Percentiles rank a stretch among this genome's conserved stretches.
Conservation (phyloP, 2,113 vertebrate genomes). For the Siniperca knerii region DNA sequence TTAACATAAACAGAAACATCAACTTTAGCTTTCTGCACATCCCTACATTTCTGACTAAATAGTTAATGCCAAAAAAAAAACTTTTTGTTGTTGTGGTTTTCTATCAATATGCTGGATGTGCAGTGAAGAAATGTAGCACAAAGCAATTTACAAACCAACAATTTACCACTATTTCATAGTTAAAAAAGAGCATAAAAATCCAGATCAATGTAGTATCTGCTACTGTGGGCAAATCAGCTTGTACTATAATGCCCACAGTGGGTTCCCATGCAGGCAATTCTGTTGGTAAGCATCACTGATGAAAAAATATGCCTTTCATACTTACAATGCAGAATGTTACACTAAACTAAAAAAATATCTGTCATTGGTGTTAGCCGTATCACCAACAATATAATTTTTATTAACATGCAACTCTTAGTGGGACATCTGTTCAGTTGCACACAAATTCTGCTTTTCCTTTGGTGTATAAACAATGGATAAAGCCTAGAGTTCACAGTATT, state of each 20-base stretch:
- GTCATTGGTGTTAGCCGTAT: not conserved
- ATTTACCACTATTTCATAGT: not conserved
- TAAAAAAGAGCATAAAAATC: not conserved
- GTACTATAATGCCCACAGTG: not conserved
- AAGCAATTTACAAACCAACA: not conserved
- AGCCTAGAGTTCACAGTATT: not conserved
- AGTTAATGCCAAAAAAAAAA: not conserved
- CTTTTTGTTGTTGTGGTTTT: not conserved
- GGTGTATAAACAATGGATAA: conserved; percentile 3
- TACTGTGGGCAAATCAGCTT: not conserved
- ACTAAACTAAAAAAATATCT: not conserved
- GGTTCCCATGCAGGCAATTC: not conserved
- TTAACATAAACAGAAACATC: conserved; percentile 26
- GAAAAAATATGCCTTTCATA: not conserved
- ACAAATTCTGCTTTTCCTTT: conserved; percentile 8
- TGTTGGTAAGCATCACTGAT: not conserved
- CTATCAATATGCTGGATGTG: not conserved
- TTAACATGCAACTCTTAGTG: not conserved
- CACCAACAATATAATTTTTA: not conserved
- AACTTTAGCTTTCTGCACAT: not conserved
- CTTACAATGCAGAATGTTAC: not conserved
- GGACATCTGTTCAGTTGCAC: not conserved
- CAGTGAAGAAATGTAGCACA: not conserved
- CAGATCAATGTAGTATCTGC: conserved; percentile 1
- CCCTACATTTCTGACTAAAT: not conserved